Conservation (phyloP, 2,888 invertebrate species). For the Melanargia galathea region DNA sequence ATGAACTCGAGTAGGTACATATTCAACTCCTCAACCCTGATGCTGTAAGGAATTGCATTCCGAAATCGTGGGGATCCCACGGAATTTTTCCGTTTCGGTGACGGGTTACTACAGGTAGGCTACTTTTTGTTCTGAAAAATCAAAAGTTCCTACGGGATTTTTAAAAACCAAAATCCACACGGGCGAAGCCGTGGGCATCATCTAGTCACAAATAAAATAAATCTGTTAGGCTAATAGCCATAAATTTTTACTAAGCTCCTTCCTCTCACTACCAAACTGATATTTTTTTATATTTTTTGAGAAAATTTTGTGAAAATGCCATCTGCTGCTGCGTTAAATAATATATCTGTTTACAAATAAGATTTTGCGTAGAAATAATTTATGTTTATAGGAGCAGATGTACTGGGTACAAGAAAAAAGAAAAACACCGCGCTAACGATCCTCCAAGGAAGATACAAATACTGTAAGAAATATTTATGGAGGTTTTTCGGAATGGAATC, state of each 20-base stretch:
- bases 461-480: constrained; percentile 82
- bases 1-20: too few relatives aligned
- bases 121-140: too few relatives aligned
- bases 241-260: constrained; percentile 3
- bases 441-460: constrained; percentile 80
- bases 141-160: too few relatives aligned
- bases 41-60: too few relatives aligned
- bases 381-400: constrained; percentile 58
- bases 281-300: too few relatives aligned
- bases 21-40: too few relatives aligned
- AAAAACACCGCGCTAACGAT: constrained; percentile 76
- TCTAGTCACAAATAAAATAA: background rate
- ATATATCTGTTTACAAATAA: constrained; percentile 16
- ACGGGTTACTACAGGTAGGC: too few relatives aligned
- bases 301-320: background rate
- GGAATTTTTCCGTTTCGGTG: too few relatives aligned
- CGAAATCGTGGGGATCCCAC: too few relatives aligned
- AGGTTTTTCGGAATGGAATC: constrained; percentile 79
- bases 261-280: background rate
- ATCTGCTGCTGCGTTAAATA: background rate
- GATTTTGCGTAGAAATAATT: constrained; percentile 27
- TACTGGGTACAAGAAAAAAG: constrained; percentile 62
- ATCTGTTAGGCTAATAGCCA: background rate
- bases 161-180: too few relatives aligned
- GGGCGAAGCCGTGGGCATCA: too few relatives aligned